Evolutionary conservation across 2,888 invertebrate genomes (phyloP), one percentile per base, ranked within the genome.

Genomic region (Pteria penguin): DNA sequence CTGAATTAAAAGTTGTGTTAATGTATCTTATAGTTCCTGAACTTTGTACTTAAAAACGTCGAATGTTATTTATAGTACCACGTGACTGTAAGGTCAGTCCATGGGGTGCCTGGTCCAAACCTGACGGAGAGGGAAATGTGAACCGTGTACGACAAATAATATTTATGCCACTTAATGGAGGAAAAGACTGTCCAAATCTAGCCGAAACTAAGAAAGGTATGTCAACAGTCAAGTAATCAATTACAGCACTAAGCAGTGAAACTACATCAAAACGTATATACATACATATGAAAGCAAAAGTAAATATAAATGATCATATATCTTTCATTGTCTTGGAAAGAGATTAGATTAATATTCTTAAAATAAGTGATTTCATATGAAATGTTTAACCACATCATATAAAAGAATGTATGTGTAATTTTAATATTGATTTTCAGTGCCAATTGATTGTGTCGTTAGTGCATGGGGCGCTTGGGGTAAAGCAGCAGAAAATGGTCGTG

Each of bases 371-470:
- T n/a, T n/a, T n/a, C n/a, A n/a, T n/a, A n/a, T n/a, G n/a, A n/a
- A n/a, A n/a, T n/a, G n/a, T n/a, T n/a, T n/a, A n/a, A n/a, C n/a
- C n/a, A n/a, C n/a, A n/a, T n/a, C n/a, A n/a, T n/a, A n/a, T n/a
- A n/a, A n/a, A n/a, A n/a, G n/a, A n/a, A n/a, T n/a, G n/a, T n/a
- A n/a, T n/a, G n/a, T n/a, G n/a, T n/a, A n/a, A n/a, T n/a, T 3
- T 32, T 63, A 18, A 14, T 65, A n/a, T 65, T 52, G 18, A 26
- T 5, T 63, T 36, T 22, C 70, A 70, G 70, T 61, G 45, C 36
- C 36, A 61, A 58, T 70, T 1, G 33, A 58, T 33, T 70, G 70
- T 45, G 32, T 70, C 61, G 70, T 70, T n/a, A 33, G 33, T 2
- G 45, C 32, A 8, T 70, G 70, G 70, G 14, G 18, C 26, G 8